These are phyloP conservation scores for Scrobipalpa costella DNA, from an alignment of 2,888 invertebrate genomes.

Conservation along the genomic window DNA sequence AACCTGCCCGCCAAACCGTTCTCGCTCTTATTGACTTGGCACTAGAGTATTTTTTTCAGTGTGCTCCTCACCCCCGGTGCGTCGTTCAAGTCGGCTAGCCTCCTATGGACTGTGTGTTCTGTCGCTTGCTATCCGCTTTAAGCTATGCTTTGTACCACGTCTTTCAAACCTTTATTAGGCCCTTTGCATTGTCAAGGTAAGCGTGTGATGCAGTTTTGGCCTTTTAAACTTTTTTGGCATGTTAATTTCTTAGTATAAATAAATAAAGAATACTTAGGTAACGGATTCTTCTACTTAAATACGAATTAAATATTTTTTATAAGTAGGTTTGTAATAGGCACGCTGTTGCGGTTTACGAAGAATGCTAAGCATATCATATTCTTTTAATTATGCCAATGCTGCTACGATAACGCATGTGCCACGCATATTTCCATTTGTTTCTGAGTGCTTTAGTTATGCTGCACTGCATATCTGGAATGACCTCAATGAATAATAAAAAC, in stretches of 20 bases:
- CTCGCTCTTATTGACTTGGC: conserved; percentile 77
- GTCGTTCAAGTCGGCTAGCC: conserved; percentile 76
- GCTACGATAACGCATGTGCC: background rate
- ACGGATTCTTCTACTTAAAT: background rate
- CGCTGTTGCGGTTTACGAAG: conserved; percentile 7
- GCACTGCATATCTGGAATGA: too few relatives aligned
- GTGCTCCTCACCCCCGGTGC: conserved; percentile 82
- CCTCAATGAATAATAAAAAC: too few relatives aligned
- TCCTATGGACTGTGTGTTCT: conserved; percentile 80
- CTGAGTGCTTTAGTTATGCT: too few relatives aligned
- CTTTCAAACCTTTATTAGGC: conserved; percentile 25
- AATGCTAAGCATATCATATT: background rate
- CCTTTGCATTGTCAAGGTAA: conserved; percentile 34
- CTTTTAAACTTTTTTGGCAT: conserved; percentile 29
- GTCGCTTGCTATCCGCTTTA: conserved; percentile 69
- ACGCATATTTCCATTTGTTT: background rate
- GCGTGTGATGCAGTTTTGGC: conserved; percentile 27
- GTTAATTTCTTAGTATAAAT: conserved; percentile 27
- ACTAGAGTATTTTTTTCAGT: conserved; percentile 82
- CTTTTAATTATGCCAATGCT: background rate
- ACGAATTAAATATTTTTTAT: background rate
- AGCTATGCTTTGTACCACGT: conserved; percentile 62
- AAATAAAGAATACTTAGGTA: background rate
- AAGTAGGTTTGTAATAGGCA: background rate
- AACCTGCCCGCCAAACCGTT: conserved; percentile 69